These are phyloP conservation scores for Watsonalla binaria DNA, from an alignment of 2,888 invertebrate species.

Conservation along the genomic window DNA sequence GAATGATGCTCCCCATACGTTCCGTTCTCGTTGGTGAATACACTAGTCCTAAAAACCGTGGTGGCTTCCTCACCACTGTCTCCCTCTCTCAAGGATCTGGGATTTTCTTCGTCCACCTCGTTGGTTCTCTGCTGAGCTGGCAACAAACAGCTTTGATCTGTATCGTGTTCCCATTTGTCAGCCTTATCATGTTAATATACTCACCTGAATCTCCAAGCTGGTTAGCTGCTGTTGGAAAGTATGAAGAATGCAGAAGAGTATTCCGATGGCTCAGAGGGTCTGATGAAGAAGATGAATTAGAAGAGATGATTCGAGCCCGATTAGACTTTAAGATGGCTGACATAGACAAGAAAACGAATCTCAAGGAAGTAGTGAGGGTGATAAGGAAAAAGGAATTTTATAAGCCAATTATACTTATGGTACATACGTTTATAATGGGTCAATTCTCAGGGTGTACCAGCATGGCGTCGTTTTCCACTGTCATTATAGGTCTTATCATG, in stretches of 20 bases:
- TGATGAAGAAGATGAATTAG: conserved; percentile 53
- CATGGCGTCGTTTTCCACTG: conserved; percentile 81
- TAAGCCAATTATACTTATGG: conserved; percentile 76
- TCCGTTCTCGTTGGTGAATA: conserved; percentile 75
- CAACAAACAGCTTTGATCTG: conserved; percentile 69
- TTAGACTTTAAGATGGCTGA: conserved; percentile 25
- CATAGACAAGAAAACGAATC: conserved; percentile 10
- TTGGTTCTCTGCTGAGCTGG: conserved; percentile 80
- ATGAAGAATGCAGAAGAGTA: conserved; percentile 71
- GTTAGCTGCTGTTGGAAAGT: conserved; percentile 75
- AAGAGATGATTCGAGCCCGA: conserved; percentile 43
- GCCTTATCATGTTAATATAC: conserved; percentile 53
- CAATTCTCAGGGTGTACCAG: conserved; percentile 83
- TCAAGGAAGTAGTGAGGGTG: conserved; percentile 18
- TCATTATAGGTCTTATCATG: conserved; percentile 74
- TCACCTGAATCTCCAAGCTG: conserved; percentile 81
- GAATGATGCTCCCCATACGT: conserved; percentile 62
- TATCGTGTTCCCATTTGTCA: conserved; percentile 54
- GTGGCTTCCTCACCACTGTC: conserved; percentile 77
- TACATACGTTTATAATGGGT: conserved; percentile 77
- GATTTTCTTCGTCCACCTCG: conserved; percentile 76
- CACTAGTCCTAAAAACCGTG: conserved; percentile 77
- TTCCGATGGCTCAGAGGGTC: conserved; percentile 77
- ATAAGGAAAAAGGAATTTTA: conserved; percentile 66
- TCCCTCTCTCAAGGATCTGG: conserved; percentile 77